Evolutionary conservation across 1,140 invertebrate genomes (phyloP).

Genomic region (Drosophila bifasciata): DNA sequence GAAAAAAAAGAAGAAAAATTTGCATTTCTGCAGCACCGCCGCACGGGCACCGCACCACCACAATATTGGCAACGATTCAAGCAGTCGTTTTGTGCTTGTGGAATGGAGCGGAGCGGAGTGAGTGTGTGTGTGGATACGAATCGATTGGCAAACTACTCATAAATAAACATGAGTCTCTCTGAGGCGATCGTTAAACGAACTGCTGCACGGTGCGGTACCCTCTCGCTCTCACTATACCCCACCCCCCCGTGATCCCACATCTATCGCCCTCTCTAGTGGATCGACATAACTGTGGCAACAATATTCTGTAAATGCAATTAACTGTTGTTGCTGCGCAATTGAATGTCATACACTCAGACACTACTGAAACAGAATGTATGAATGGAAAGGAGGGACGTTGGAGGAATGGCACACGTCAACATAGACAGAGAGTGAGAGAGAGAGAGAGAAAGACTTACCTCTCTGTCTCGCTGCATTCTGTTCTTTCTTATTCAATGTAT

Average conservation of each 20-base stretch:
- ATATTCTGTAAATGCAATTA: conserved; percentile 63
- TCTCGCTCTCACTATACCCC: conserved; percentile 1
- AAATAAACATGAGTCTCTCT: conserved; percentile 67
- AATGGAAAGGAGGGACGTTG: not conserved
- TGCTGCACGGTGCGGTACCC: conserved; percentile 12
- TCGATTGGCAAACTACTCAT: conserved; percentile 54
- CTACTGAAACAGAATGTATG: not conserved
- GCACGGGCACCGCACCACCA: conserved; percentile 5
- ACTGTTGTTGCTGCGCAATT: conserved; percentile 67
- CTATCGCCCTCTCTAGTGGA: conserved; percentile 24
- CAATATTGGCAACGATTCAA: conserved; percentile 14
- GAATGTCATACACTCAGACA: conserved; percentile 35
- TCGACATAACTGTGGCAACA: conserved; percentile 67
- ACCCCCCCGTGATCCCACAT: not conserved
- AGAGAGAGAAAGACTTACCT: no score
- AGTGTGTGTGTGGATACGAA: conserved; percentile 15
- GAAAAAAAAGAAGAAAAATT: conserved; percentile 8
- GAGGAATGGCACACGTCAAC: not conserved
- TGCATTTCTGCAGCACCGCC: conserved; percentile 32
- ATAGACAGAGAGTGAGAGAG: no score
- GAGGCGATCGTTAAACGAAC: conserved; percentile 33
- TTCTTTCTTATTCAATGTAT: not conserved
- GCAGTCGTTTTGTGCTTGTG: not conserved
- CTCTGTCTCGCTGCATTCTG: no score
- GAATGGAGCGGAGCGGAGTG: conserved; percentile 20